Evolutionary conservation across 2,888 invertebrate genomes (phyloP), one percentile per base, ranked within the genome.

Genomic region (Lithophane leautieri): DNA sequence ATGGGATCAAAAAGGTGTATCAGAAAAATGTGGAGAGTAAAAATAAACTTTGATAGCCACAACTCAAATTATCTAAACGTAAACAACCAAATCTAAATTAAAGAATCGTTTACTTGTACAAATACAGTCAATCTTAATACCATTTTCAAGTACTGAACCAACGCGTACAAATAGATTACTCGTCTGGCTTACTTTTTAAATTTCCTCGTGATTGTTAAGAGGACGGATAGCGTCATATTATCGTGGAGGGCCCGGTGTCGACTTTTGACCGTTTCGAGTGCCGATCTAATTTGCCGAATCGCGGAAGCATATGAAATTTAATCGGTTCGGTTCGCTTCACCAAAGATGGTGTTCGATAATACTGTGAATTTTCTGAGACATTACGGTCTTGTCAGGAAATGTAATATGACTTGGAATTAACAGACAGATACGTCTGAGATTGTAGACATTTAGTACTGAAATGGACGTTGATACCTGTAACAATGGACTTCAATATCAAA

Each of bases 211-310:
- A 93, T 94, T 93, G 93, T 92, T 88, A 91, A 90, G 92, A 92
- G 93, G 93, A 90, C 89, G 92, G 94, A 84, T 88, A 84, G 84
- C 88, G 79, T 82, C 84, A 88, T 93, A 93, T 93, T 93, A 91
- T 86, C 89, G 87, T 92, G 91, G 92, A 94, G 94, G 92, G 91
- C 92, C 87, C 93, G 93, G 93, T 94, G 95, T 95, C 95, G 94
- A 92, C 94, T 94, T 94, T 95, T 96, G 96, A 96, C 96, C 96
- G 96, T 92, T 94, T 94, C 89, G 93, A 96, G 95, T 94, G 93
- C 92, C 93, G 94, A 95, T 95, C 95, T 96, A 95, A 96, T 96
- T 96, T 96, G 92, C 92, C 92, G 95, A 95, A 92, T 94, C 94
- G 94, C 89, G 94, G 94, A 93, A 94, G 95, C 95, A 95, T 95